Conservation (phyloP, 1,140 invertebrate species). For the Dolichoris vasculosae region DNA sequence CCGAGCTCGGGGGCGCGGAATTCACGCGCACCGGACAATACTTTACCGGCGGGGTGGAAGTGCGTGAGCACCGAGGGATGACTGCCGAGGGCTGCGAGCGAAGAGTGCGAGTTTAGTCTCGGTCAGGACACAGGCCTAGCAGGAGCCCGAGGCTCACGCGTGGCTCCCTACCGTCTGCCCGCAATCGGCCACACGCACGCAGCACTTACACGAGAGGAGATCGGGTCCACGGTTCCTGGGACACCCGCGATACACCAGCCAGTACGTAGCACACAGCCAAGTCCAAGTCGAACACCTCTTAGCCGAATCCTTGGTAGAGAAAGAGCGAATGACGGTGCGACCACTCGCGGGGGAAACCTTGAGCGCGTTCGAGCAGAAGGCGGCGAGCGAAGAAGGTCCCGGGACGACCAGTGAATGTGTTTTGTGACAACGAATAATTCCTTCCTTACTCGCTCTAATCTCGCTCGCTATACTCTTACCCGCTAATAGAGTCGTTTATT, state of each 20-base stretch:
- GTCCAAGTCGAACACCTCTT: background rate
- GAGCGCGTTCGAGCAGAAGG: background rate
- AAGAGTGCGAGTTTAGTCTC: slow-evolving; percentile 74
- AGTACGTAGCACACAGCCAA: slow-evolving; percentile 36
- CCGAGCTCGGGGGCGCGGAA: background rate
- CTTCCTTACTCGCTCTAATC: background rate
- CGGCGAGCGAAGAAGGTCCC: slow-evolving; percentile 1
- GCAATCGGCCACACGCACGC: slow-evolving; percentile 40
- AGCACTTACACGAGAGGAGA: background rate
- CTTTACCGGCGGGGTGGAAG: slow-evolving; percentile 63
- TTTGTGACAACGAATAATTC: background rate
- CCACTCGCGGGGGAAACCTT: slow-evolving; percentile 26
- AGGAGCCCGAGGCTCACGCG: slow-evolving; percentile 65
- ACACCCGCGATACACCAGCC: background rate
- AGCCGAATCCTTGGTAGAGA: slow-evolving; percentile 2
- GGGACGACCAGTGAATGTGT: slow-evolving; percentile 34
- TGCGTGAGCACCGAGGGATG: slow-evolving; percentile 72
- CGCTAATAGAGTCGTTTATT: too few relatives aligned
- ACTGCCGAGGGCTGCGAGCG: slow-evolving; percentile 55
- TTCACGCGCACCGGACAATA: slow-evolving; percentile 58
- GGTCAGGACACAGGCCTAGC: slow-evolving; percentile 74
- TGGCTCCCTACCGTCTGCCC: slow-evolving; percentile 22
- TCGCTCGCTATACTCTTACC: background rate
- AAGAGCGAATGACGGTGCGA: slow-evolving; percentile 18
- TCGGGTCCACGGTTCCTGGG: background rate